Base-by-base conservation (phyloP, 2,888 invertebrate genomes). In the Caenorhabditis afra region DNA sequence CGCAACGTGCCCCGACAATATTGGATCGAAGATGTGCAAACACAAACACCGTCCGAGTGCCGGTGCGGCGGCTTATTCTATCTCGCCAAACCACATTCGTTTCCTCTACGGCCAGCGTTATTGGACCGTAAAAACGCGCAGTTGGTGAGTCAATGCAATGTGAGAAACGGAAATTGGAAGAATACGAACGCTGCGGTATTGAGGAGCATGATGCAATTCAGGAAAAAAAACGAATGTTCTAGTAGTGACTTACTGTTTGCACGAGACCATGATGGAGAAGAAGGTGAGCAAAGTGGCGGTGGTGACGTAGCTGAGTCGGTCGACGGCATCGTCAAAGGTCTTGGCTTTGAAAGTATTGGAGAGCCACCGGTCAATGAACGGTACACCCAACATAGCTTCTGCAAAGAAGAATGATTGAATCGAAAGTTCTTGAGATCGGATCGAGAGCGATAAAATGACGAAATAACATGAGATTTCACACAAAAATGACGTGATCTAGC, bases 211-310 rank as follows among this genome's bases (percentile, higher is more conserved):
- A 55, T 41, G 55, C 49, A 57, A 55, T 58, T 8, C 12, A n/a
- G n/a, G 29, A 29, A 29, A 5, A 10, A 29, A 7, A 29, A 7
- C 7, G 29, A 29, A 29, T n/a, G 29, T 7, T 7, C 29, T 18
- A 16, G 20, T 1, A 10, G 20, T 1, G 3, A 29, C 88, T 70
- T 66, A 89, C 86, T 89, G 89, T 53, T 89, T 89, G 39, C 88
- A 88, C 1, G 88, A 89, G 44, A 89, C 89, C 88, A 89, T 88
- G 18, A 89, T 79, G n/a, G 88, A 87, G 82, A 89, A 89, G 81
- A 89, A 90, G 16, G 85, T 75, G 37, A 89, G 81, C 11, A 89
- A 55, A n/a, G 87, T 86, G 3, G 89, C 79, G 1, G 88, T 88
- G 41, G 85, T 80, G 65, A 87, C 89, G 77, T 89, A 89, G 79